Conservation (phyloP, 2,888 invertebrate species). For the Xylota segnis region DNA sequence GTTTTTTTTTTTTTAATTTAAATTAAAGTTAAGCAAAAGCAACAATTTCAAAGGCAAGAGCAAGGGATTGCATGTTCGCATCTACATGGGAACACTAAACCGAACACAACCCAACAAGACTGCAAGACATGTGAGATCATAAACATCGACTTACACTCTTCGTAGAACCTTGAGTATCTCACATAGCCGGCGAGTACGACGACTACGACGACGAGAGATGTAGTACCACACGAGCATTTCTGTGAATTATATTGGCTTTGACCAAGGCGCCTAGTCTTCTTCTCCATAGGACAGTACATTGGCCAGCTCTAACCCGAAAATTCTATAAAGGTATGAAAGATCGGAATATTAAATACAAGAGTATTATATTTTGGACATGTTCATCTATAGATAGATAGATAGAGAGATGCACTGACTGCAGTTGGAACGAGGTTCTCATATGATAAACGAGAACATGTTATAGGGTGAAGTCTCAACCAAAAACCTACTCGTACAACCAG, state of each 20-base stretch:
- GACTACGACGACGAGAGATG: slow-evolving; percentile 19
- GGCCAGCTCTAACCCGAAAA: slow-evolving; percentile 36
- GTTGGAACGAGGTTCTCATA: slow-evolving; percentile 1
- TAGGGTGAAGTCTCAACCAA: slow-evolving; percentile 42
- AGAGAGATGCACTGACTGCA: slow-evolving; percentile 49
- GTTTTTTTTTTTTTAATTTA: slow-evolving; percentile 13
- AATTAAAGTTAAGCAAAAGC: slow-evolving; percentile 20
- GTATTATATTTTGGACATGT: slow-evolving; percentile 73
- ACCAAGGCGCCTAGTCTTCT: slow-evolving; percentile 43
- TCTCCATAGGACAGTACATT: neutral
- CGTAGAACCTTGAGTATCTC: slow-evolving; percentile 38
- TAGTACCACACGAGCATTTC: slow-evolving; percentile 40
- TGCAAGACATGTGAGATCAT: slow-evolving; percentile 59
- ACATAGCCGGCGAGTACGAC: slow-evolving; percentile 21
- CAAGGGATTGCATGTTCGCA: slow-evolving; percentile 48
- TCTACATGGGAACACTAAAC: slow-evolving; percentile 27
- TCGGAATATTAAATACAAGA: slow-evolving; percentile 77
- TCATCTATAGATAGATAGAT: slow-evolving; percentile 42
- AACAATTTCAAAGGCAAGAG: slow-evolving; percentile 18
- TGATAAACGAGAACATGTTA: slow-evolving; percentile 60
- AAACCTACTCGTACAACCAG: slow-evolving; percentile 23
- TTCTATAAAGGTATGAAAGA: slow-evolving; percentile 76
- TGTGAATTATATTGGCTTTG: slow-evolving; percentile 59
- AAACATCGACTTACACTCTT: slow-evolving; percentile 46
- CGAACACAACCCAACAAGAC: slow-evolving; percentile 41